Base-by-base conservation (phyloP, 2,888 invertebrate genomes). In the Deroplatys truncata region DNA sequence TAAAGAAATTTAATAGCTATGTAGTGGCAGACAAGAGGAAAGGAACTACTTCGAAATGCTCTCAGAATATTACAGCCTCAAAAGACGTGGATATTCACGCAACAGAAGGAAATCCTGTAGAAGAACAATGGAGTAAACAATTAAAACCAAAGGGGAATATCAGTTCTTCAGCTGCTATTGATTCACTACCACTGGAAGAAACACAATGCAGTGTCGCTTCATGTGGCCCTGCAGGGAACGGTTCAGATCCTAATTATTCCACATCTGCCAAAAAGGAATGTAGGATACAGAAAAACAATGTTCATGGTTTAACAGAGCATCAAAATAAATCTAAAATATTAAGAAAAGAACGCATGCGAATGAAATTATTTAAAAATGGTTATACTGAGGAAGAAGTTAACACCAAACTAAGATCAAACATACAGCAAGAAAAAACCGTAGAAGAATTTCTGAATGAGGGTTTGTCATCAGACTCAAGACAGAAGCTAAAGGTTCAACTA, bases 321-420 rank as follows among this genome's bases (percentile, higher is more conserved):
- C 1, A 15, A 56, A 56, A 56, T 56, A 99, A 98, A 94, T 98
- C 98, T 1, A 98, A 98, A 93, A 94, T 96, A 91, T 93, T 97
- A 91, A 95, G 98, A 82, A 93, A 95, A 88, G 97, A 98, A 93
- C 95, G 96, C 91, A 97, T 97, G 92, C 94, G 96, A 91, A 96
- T 96, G 91, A 98, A 98, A 94, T 93, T 97, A 82, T 94, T 95
- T 92, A 95, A 94, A 25, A 95, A 95, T 92, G 96, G 96, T 7
- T 93, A 93, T 90, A 92, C 92, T 25, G 89, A 91, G 56, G 92
- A 93, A 84, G 93, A 93, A 88, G 92, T 84, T 31, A 88, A 89
- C 10, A 28, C 83, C 49, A 84, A 29, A 89, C 20, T 28, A 86
- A n/a, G 84, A 43, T 25, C 28, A 91, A 88, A 91, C 92, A 93